Percentiles rank a stretch among this genome's conserved stretches.
phyloP scores from a whole-genome alignment of 1,140 invertebrate genomes.

The Oncopodura yosiiana region DNA sequence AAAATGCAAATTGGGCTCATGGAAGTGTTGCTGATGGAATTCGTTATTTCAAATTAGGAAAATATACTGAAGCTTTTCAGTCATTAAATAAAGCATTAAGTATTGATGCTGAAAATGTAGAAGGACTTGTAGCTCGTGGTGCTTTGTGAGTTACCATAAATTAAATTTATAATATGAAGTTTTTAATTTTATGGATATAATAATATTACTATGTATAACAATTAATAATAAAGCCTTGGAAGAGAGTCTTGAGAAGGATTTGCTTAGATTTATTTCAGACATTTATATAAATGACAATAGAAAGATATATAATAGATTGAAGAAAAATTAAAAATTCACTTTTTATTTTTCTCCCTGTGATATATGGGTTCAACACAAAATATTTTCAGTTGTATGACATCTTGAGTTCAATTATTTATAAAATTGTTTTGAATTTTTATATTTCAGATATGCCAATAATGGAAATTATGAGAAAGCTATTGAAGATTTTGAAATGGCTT shows the following conservation, averaged over 20 bases:
- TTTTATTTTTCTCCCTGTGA: conserved; percentile 7
- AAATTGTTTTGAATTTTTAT: no score
- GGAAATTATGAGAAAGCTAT: conserved; percentile 86
- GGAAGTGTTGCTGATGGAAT: conserved; percentile 85
- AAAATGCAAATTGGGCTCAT: conserved; percentile 86
- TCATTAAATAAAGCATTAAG: conserved; percentile 85
- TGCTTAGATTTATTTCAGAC: no score
- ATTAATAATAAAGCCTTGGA: no score
- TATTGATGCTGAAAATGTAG: conserved; percentile 85
- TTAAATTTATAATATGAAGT: no score
- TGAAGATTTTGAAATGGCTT: conserved; percentile 83
- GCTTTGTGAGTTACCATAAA: conserved; percentile 55
- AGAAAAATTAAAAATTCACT: neutral
- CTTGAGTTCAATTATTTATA: no score
- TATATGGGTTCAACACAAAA: neutral
- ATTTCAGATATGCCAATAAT: conserved; percentile 72
- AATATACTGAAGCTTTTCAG: conserved; percentile 86
- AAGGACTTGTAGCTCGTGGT: conserved; percentile 84
- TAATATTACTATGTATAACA: no score
- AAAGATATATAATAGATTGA: no score
- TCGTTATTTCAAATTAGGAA: conserved; percentile 80
- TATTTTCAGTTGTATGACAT: no score
- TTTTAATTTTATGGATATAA: no score
- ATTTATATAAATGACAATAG: no score
- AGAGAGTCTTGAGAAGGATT: no score